A percentile compares a stretch with the other conserved stretches of the same genome.
These are phyloP conservation scores for Pseudomugil gertrudae DNA, from an alignment of 2,797 vertebrate species.

Conservation along the genomic window DNA sequence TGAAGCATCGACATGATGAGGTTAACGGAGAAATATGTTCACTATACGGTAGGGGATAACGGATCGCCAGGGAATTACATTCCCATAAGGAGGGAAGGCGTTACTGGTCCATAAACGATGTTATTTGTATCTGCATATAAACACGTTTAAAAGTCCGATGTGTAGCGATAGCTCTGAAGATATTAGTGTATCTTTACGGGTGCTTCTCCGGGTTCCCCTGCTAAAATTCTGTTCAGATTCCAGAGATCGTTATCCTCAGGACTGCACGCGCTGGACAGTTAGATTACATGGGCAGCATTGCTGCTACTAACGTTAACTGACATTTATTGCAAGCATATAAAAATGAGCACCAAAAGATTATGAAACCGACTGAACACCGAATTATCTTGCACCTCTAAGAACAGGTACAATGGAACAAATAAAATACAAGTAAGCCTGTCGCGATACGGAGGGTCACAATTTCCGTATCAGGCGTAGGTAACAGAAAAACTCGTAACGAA, in stretches of 20 bases:
- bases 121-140: not conserved
- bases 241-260: no score
- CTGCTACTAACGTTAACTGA: not conserved
- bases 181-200: not conserved
- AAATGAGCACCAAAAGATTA: no score
- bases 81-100: not conserved
- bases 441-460: not conserved
- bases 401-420: no score
- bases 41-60: not conserved
- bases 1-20: not conserved
- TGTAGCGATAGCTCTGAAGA: not conserved
- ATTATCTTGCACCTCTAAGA: not conserved
- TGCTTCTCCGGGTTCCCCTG: not conserved
- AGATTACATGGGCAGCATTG: not conserved
- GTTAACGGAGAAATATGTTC: constrained; percentile 10
- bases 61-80: constrained; percentile 3
- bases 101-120: not conserved
- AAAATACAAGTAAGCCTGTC: constrained; percentile 6
- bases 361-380: constrained; percentile 8
- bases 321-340: not conserved
- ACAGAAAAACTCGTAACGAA: not conserved
- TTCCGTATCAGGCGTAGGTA: not conserved
- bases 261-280: not conserved
- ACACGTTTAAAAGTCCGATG: no score
- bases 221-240: no score